Evolutionary conservation across 2,888 invertebrate genomes (phyloP).

Genomic region (Leptinotarsa peninsularis): DNA sequence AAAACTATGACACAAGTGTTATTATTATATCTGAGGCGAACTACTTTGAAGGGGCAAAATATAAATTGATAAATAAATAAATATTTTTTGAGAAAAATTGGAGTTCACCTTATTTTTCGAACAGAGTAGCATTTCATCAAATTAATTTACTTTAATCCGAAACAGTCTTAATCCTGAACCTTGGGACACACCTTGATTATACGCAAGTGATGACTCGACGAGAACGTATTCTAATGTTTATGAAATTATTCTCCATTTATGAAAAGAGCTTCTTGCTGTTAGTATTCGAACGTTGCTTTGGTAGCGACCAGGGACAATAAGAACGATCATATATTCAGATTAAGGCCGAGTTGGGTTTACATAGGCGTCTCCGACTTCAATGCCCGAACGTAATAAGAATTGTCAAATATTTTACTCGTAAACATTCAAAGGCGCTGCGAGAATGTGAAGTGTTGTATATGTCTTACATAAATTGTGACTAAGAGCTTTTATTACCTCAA

Average conservation of each 20-base stretch:
- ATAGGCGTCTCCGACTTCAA: constrained; percentile 59
- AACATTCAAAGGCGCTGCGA: constrained; percentile 60
- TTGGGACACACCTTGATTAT: too few relatives aligned
- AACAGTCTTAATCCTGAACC: too few relatives aligned
- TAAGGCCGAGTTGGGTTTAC: constrained; percentile 63
- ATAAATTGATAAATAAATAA: too few relatives aligned
- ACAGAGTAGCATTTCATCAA: too few relatives aligned
- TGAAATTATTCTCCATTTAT: background rate
- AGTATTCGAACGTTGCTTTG: constrained; percentile 40
- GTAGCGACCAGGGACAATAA: constrained; percentile 62
- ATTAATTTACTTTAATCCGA: too few relatives aligned
- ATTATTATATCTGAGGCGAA: too few relatives aligned
- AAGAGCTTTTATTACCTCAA: constrained; percentile 61
- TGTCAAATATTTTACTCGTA: constrained; percentile 65
- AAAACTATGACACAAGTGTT: too few relatives aligned
- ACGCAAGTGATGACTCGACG: too few relatives aligned
- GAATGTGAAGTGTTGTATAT: constrained; percentile 61
- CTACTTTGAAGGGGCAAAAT: too few relatives aligned
- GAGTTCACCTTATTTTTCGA: too few relatives aligned
- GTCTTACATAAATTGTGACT: constrained; percentile 62
- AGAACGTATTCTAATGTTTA: too few relatives aligned
- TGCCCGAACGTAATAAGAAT: constrained; percentile 62
- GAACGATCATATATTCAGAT: constrained; percentile 65
- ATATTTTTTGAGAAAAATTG: too few relatives aligned
- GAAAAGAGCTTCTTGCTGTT: background rate